Conservation (phyloP, 2,113 vertebrate genomes). For the Turnix velox region DNA sequence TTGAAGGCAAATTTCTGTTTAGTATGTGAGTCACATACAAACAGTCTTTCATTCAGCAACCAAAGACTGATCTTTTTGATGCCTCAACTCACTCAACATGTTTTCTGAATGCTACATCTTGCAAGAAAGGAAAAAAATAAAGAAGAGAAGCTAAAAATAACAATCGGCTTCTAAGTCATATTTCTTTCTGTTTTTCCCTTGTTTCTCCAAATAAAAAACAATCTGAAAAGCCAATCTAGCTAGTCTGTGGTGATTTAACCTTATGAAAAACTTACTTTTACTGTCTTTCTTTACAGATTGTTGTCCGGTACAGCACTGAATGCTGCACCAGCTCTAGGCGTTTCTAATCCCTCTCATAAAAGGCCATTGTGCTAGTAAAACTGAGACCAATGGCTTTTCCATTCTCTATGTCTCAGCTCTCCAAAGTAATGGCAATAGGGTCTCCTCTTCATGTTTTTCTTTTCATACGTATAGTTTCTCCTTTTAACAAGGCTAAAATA, state of each 20-base stretch:
- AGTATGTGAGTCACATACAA: slow-evolving; percentile 83
- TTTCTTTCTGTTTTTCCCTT: slow-evolving; percentile 37
- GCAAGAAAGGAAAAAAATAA: neutral
- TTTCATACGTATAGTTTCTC: slow-evolving; percentile 71
- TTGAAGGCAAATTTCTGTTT: slow-evolving; percentile 82
- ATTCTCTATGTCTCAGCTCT: slow-evolving; percentile 69
- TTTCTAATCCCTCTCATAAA: slow-evolving; percentile 79
- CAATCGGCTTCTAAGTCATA: slow-evolving; percentile 38
- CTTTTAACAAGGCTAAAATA: slow-evolving; percentile 62
- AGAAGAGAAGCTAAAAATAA: neutral
- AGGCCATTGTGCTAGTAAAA: slow-evolving; percentile 76
- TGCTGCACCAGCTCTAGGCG: slow-evolving; percentile 66
- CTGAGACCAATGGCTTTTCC: slow-evolving; percentile 77
- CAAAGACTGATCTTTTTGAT: slow-evolving; percentile 83
- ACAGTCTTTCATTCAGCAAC: slow-evolving; percentile 80
- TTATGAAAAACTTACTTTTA: slow-evolving; percentile 74
- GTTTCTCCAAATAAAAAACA: slow-evolving; percentile 63
- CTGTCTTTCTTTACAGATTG: slow-evolving; percentile 67
- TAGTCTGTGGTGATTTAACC: slow-evolving; percentile 71
- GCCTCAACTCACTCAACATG: slow-evolving; percentile 76
- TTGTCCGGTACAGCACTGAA: slow-evolving; percentile 53
- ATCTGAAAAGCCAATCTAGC: slow-evolving; percentile 68
- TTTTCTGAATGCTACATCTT: slow-evolving; percentile 76
- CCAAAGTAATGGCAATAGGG: slow-evolving; percentile 66
- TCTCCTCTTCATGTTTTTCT: slow-evolving; percentile 67